Conservation (phyloP, 2,113 vertebrate genomes). For the Delphinapterus leucas region DNA sequence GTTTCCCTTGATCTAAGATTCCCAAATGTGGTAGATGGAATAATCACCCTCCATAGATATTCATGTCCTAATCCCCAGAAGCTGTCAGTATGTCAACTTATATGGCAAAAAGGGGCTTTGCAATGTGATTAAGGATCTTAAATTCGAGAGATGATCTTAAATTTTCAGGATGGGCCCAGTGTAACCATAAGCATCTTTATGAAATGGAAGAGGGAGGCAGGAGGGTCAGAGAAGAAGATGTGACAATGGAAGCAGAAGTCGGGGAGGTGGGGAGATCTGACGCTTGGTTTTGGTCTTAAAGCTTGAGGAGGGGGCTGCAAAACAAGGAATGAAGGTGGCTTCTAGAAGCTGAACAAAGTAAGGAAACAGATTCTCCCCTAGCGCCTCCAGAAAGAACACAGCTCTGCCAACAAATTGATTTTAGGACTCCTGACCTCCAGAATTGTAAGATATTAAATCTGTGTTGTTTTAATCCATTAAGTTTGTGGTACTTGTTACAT, state of each 20-base stretch:
- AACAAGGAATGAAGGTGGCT: neutral
- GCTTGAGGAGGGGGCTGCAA: neutral
- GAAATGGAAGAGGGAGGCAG: neutral
- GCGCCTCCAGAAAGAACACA: neutral
- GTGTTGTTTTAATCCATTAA: neutral
- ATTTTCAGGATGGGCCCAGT: neutral
- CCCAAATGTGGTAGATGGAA: neutral
- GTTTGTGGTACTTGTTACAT: neutral
- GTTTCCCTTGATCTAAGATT: neutral
- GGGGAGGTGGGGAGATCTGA: neutral
- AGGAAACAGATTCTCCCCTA: neutral
- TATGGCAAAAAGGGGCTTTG: neutral
- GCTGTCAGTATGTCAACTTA: neutral
- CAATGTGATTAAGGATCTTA: neutral
- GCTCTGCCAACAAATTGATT: neutral
- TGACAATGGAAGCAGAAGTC: neutral
- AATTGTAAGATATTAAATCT: neutral
- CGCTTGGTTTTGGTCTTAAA: neutral
- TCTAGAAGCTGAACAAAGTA: neutral
- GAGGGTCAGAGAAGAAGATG: neutral
- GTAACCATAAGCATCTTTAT: neutral
- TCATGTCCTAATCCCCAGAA: neutral
- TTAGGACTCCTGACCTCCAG: neutral
- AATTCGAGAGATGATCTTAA: neutral
- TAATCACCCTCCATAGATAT: neutral